These are phyloP conservation scores for Andricus quercusramuli DNA, from an alignment of 2,888 invertebrate species.

Conservation along the genomic window DNA sequence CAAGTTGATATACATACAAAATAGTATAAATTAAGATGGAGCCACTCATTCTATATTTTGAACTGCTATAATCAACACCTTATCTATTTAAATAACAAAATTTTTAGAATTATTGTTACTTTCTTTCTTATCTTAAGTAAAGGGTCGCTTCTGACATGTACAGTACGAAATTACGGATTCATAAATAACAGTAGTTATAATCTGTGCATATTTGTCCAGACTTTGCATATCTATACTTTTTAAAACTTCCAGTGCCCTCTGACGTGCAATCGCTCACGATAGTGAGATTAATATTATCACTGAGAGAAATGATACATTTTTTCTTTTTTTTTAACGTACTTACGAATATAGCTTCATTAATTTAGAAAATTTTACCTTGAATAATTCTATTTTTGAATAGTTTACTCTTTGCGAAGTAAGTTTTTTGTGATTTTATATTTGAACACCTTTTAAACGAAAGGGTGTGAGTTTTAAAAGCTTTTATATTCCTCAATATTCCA, in stretches of 20 bases:
- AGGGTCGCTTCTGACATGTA: not conserved
- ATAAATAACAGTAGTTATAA: slow-evolving; percentile 28
- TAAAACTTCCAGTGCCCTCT: not conserved
- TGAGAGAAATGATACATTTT: not conserved
- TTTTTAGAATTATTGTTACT: not conserved
- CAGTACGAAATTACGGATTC: not conserved
- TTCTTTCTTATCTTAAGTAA: slow-evolving; percentile 1
- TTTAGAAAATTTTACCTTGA: not conserved
- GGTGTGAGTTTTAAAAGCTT: not conserved
- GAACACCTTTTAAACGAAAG: not conserved
- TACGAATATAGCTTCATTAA: not conserved
- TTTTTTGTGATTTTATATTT: not conserved
- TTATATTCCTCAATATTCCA: not conserved
- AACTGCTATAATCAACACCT: too few species aligned
- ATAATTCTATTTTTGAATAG: not conserved
- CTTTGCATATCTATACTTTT: slow-evolving; percentile 22
- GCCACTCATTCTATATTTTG: too few species aligned
- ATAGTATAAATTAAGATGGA: too few species aligned
- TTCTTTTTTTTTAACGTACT: not conserved
- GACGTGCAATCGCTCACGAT: slow-evolving; percentile 9
- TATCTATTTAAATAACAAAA: not conserved
- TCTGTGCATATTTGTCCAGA: slow-evolving; percentile 27
- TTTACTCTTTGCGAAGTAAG: not conserved
- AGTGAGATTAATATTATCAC: not conserved
- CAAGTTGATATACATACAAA: too few species aligned